phyloP scores from a whole-genome alignment of 2,797 vertebrate species.

The Cyprinella venusta region DNA sequence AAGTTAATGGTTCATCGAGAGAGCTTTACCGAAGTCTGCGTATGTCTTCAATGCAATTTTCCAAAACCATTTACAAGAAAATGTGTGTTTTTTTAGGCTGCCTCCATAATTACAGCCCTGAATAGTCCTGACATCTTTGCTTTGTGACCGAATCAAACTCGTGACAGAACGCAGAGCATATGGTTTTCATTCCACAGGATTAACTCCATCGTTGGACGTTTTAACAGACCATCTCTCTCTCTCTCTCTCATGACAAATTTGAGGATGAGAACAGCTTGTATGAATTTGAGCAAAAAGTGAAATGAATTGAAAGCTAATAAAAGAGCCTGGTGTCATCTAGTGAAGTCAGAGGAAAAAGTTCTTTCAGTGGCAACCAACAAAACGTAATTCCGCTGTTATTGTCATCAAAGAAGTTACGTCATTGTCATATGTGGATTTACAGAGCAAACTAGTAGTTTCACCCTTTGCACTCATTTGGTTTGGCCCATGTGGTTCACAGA shows the following conservation, averaged over 20 bases:
- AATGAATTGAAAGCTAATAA: conserved; percentile 40
- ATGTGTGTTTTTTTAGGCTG: conserved; percentile 54
- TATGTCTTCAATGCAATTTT: conserved; percentile 38
- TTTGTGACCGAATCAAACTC: conserved; percentile 48
- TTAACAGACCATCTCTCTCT: conserved; percentile 28
- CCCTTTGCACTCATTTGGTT: conserved; percentile 8
- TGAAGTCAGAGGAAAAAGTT: conserved; percentile 24
- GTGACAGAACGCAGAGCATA: conserved; percentile 29
- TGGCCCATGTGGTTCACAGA: conserved; percentile 12
- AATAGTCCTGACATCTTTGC: conserved; percentile 42
- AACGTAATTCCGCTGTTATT: conserved; percentile 39
- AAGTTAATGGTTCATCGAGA: conserved; percentile 32
- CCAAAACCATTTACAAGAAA: conserved; percentile 51
- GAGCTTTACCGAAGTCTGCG: conserved; percentile 1
- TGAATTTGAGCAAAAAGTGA: conserved; percentile 23
- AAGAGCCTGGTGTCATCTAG: conserved; percentile 5
- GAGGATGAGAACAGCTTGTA: conserved; percentile 40
- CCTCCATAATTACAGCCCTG: conserved; percentile 44
- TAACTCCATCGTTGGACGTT: conserved; percentile 46
- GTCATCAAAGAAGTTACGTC: conserved; percentile 42
- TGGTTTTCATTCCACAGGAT: conserved; percentile 54
- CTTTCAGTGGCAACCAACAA: background rate
- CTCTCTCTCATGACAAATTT: conserved; percentile 20
- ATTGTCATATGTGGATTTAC: conserved; percentile 47
- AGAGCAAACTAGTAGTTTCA: conserved; percentile 35